A percentile compares a stretch with the other conserved stretches of the same genome.
These are phyloP conservation scores for Anas flavirostris DNA, from an alignment of 2,797 vertebrate genomes.

Conservation along the genomic window DNA sequence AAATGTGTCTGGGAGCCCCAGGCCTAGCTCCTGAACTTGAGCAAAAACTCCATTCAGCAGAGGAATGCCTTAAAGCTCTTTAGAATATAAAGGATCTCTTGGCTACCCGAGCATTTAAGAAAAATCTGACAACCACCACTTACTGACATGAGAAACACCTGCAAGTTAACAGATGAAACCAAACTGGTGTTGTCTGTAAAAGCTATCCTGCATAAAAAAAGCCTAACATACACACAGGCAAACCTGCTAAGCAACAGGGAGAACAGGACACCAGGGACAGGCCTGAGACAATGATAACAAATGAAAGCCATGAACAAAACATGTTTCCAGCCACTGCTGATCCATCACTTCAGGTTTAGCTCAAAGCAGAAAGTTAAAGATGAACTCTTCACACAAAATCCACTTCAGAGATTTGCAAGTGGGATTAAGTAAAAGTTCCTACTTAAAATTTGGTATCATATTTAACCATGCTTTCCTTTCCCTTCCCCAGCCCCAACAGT, in stretches of 20 bases:
- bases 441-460: neutral
- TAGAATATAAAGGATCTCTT: neutral
- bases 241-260: neutral
- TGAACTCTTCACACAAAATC: slow-evolving; percentile 32
- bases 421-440: neutral
- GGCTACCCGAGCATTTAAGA: neutral
- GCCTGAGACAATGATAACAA: neutral
- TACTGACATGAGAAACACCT: neutral
- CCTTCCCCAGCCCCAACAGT: neutral
- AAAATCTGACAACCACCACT: neutral
- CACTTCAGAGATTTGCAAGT: slow-evolving; percentile 23
- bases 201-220: neutral
- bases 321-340: slow-evolving; percentile 17
- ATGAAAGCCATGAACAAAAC: slow-evolving; percentile 30
- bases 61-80: neutral
- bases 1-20: neutral
- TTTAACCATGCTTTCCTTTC: slow-evolving; percentile 29
- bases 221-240: neutral
- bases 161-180: neutral
- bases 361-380: neutral
- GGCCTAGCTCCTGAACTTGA: neutral
- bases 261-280: slow-evolving; percentile 12
- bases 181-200: neutral
- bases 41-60: neutral
- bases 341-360: neutral